phyloP scores from a whole-genome alignment of 2,113 vertebrate genomes.

The Oncorhynchus tshawytscha region DNA sequence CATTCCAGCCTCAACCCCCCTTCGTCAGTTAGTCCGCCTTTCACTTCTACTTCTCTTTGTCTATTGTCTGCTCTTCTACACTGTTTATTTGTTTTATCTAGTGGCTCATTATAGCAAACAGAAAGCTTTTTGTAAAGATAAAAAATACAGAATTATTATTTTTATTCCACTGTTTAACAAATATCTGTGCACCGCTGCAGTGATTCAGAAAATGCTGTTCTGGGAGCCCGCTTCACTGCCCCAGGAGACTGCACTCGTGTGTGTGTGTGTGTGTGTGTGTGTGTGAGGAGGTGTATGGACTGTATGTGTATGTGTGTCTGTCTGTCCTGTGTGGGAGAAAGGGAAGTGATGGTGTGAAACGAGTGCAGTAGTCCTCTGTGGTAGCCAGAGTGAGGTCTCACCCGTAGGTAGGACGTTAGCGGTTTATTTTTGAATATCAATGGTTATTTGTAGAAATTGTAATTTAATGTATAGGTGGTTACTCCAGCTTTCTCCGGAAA shows the following conservation, averaged over 20 bases:
- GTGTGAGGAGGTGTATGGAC: not conserved
- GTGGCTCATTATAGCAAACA: conserved; percentile 87
- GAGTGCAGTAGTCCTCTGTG: conserved; percentile 53
- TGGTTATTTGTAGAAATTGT: conserved; percentile 83
- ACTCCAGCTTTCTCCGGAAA: conserved; percentile 75
- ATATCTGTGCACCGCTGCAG: conserved; percentile 73
- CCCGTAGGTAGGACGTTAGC: conserved; percentile 65
- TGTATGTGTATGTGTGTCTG: conserved; percentile 2
- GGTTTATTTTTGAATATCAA: conserved; percentile 79
- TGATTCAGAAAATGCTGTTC: conserved; percentile 63
- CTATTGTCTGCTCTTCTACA: conserved; percentile 48
- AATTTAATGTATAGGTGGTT: conserved; percentile 83
- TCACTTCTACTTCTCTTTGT: conserved; percentile 40
- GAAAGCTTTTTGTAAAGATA: conserved; percentile 86
- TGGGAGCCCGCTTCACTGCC: conserved; percentile 56
- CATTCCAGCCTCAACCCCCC: conserved; percentile 83
- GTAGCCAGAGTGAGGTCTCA: conserved; percentile 47
- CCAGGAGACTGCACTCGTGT: conserved; percentile 56
- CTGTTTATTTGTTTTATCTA: conserved; percentile 91
- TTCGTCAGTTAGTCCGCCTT: conserved; percentile 43
- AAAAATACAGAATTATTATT: conserved; percentile 83
- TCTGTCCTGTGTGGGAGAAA: conserved; percentile 8
- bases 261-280: conserved; percentile 26
- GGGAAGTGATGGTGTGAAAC: not conserved
- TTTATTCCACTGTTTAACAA: conserved; percentile 76